These are phyloP conservation scores for Podabrus alpinus DNA, from an alignment of 2,888 invertebrate species.

Conservation along the genomic window DNA sequence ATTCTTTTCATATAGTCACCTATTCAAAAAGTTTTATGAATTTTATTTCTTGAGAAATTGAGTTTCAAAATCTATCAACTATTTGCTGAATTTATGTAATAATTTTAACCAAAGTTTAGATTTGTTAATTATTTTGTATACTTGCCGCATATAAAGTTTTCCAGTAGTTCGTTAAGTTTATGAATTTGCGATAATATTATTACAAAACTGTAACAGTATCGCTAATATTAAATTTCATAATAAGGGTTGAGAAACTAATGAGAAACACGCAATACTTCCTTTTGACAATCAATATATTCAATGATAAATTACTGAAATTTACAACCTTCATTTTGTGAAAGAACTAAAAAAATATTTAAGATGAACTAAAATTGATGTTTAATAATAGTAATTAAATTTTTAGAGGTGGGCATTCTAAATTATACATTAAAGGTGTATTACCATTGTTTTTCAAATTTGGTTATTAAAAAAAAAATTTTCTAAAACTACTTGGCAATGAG, in stretches of 20 bases:
- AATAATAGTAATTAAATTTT: background rate
- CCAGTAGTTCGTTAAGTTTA: background rate
- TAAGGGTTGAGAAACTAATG: background rate
- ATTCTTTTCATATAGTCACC: constrained; percentile 9
- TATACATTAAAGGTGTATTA: background rate
- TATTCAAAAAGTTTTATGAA: background rate
- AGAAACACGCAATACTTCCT: background rate
- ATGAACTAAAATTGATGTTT: background rate
- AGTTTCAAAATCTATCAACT: background rate
- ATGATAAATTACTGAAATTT: background rate
- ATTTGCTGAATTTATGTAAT: background rate
- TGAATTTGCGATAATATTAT: background rate
- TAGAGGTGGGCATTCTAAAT: background rate
- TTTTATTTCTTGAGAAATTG: background rate
- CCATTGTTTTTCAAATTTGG: background rate
- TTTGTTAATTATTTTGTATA: background rate
- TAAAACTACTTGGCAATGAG: background rate
- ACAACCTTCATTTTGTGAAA: background rate
- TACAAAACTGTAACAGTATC: background rate
- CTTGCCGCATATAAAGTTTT: background rate
- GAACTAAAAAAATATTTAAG: background rate
- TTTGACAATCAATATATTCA: background rate
- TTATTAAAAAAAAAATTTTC: background rate
- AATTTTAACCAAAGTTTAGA: background rate
- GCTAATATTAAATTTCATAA: background rate